Base-by-base conservation (phyloP, 2,797 vertebrate genomes). In the Stomatorhinus walkeri region DNA sequence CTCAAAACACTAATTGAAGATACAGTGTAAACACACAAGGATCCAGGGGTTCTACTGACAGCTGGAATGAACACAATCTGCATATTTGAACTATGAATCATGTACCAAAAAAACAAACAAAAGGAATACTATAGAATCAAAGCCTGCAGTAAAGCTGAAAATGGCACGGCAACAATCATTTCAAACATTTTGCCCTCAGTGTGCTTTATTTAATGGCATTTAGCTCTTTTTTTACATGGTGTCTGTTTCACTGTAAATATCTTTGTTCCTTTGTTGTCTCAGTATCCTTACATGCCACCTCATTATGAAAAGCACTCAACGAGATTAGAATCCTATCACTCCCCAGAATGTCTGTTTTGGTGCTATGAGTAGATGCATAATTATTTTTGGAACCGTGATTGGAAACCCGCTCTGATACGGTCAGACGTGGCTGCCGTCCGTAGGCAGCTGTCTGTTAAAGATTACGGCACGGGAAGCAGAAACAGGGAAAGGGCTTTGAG, bases 331-430 rank as follows among this genome's bases (percentile, higher is more conserved):
- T 83, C 89, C 91, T 91, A 91, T 91, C 92, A 92, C 92, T 92
- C 83, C 92, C 92, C 92, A 93, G 92, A 94, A 94, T 95, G 95
- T 40, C 68, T 93, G 95, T 94, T 94, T 94, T 94, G 94, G 91
- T 95, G 94, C 95, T 95, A 92, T 92, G 95, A 95, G 96, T 94
- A 96, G 95, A 95, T 96, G 96, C 93, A 95, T 84, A 49, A 49
- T 84, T 84, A 84, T 95, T 95, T 93, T 95, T 93, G 95, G 95
- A 96, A 92, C 94, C 90, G 90, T 90, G 92, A 92, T 91, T 91
- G 91, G 92, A 89, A 95, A 94, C 96, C 95, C 95, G 93, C 91
- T 92, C 90, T 95, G 95, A 96, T 95, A 93, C 94, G 91, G 89
- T 95, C 95, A 95, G 96, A 95, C 96, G 95, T 94, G 95, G 93